Base-by-base conservation (phyloP, 2,113 vertebrate species). In the Phoenicopterus ruber region DNA sequence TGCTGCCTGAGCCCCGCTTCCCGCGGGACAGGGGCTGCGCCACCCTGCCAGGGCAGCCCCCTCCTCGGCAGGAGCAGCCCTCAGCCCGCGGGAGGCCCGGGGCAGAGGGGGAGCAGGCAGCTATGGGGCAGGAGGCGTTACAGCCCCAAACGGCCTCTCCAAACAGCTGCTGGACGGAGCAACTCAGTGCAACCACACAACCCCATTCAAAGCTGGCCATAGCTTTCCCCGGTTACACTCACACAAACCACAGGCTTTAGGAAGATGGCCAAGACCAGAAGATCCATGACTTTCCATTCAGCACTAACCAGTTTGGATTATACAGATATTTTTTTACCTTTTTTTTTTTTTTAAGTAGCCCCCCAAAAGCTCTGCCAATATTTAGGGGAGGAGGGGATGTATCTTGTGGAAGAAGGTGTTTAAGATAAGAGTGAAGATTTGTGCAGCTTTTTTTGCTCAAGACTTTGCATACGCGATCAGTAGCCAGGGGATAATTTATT, bases 401-500 rank as follows among this genome's bases (percentile, higher is more conserved):
- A 4, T 38, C 31, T 26, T 36, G 13, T 9, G 6, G 50, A 40
- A 4, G 17, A 34, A 86, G 59, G 25, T 17, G 17, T 80, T 83
- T 46, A 70, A 80, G 25, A 13, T 29, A 69, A 58, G 31, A 69
- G 17, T 4, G 3, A 58, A 73, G 40, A 82, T 46, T n/a, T 12
- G 17, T 11, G 19, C 18, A 20, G 62, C 11, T 85, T 44, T 58
- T 62, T 91, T 58, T 62, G 6, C 71, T 81, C 44, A 65, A 80
- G 72, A 28, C 55, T 96, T 96, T 91, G 80, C 92, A 82, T 94
- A 93, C 0, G 13, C 20, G 1, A 73, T 91, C 91, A 85, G 87
- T 89, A 93, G 88, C 46, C 46, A 20, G 24, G 17, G 49, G 21
- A 86, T 92, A 92, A 88, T 92, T 94, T 95, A 97, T 74, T 95